These are phyloP conservation scores for Hycleus phaleratus DNA, from an alignment of 1,140 invertebrate genomes.

Conservation along the genomic window DNA sequence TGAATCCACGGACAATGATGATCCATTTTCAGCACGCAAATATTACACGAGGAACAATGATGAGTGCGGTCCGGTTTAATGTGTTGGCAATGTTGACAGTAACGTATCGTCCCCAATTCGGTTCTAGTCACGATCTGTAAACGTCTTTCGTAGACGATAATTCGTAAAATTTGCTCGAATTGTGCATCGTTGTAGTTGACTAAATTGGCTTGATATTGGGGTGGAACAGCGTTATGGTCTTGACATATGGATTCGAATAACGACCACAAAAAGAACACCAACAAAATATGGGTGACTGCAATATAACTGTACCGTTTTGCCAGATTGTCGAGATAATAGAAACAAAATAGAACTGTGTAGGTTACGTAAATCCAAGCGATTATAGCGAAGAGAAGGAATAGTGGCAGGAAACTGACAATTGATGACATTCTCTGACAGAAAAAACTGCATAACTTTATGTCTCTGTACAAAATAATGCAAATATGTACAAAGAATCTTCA, in stretches of 20 bases:
- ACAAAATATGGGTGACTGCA: constrained; percentile 75
- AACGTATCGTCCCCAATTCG: constrained; percentile 22
- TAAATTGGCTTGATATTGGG: constrained; percentile 19
- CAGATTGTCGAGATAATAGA: constrained; percentile 54
- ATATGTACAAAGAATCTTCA: too few relatives aligned
- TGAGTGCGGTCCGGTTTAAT: constrained; percentile 36
- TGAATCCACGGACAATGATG: constrained; percentile 72
- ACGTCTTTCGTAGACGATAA: constrained; percentile 14
- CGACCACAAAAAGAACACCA: constrained; percentile 74
- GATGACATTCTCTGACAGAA: constrained; percentile 6
- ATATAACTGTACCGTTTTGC: constrained; percentile 61
- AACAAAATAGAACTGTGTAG: constrained; percentile 86
- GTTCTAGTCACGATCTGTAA: constrained; percentile 22
- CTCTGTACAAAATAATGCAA: too few relatives aligned
- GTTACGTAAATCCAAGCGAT: constrained; percentile 93
- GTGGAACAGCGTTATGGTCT: constrained; percentile 18
- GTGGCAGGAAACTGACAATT: constrained; percentile 52
- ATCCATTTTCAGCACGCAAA: constrained; percentile 66
- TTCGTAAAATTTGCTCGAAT: constrained; percentile 22
- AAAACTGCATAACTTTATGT: neutral
- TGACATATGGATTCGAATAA: constrained; percentile 47
- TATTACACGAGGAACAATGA: constrained; percentile 34
- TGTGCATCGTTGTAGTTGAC: constrained; percentile 13
- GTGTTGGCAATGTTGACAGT: constrained; percentile 28
- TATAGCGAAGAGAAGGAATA: constrained; percentile 78